These are phyloP conservation scores for Oxygymnocypris stewartii DNA, from an alignment of 2,113 vertebrate genomes.

Conservation along the genomic window DNA sequence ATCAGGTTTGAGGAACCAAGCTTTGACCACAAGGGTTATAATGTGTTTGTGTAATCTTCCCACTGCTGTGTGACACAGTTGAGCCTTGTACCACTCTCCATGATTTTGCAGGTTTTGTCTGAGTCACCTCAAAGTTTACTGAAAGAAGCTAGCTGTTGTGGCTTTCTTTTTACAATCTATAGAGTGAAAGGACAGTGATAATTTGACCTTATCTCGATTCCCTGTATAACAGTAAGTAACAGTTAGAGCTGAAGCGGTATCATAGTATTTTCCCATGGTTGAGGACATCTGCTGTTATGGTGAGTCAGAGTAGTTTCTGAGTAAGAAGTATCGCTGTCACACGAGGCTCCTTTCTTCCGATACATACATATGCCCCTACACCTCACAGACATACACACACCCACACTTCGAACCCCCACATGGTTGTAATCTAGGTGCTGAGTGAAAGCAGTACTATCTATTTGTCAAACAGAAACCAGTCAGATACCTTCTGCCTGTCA, in stretches of 20 bases:
- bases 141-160: slow-evolving; percentile 22
- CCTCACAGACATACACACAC: slow-evolving; percentile 56
- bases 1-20: slow-evolving; percentile 51
- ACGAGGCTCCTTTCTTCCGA: slow-evolving; percentile 35
- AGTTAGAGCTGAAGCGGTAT: background rate
- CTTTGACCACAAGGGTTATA: slow-evolving; percentile 44
- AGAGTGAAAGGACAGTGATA: slow-evolving; percentile 22
- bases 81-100: slow-evolving; percentile 1
- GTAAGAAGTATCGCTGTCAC: slow-evolving; percentile 41
- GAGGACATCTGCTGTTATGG: slow-evolving; percentile 41
- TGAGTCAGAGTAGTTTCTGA: slow-evolving; percentile 58
- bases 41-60: slow-evolving; percentile 46
- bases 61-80: background rate
- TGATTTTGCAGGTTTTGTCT: slow-evolving; percentile 39
- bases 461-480: slow-evolving; percentile 67
- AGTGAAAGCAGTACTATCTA: slow-evolving; percentile 55
- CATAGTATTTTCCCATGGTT: slow-evolving; percentile 43
- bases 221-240: background rate
- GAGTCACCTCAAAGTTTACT: slow-evolving; percentile 26
- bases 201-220: slow-evolving; percentile 27
- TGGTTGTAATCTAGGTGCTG: slow-evolving; percentile 48
- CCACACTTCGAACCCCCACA: slow-evolving; percentile 57
- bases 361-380: slow-evolving; percentile 38
- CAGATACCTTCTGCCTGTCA: slow-evolving; percentile 51
- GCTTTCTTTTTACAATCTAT: slow-evolving; percentile 48